Base-by-base conservation (phyloP, 1,140 invertebrate genomes). In the Tetramorium simillimum region DNA sequence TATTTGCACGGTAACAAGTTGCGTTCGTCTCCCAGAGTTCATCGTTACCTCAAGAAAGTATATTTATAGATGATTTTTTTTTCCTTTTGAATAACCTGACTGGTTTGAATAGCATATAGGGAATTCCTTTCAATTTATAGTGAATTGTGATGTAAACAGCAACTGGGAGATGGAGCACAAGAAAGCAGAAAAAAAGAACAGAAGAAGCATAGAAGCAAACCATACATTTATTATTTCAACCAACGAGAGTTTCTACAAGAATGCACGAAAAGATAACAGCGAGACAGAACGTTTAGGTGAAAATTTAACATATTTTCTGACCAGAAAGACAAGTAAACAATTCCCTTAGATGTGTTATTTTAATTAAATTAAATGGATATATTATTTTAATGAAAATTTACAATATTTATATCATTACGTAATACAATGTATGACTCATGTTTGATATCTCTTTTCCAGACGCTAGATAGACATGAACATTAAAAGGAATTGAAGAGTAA, bases 1-100 rank as follows among this genome's bases (percentile, higher is more conserved):
- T 69, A 69, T 81, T 69, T 78, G 43, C 43, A 37, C 24, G 46
- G 24, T 78, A 51, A 60, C 43, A 18, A 28, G n/a, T 14, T 51
- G 49, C 46, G 24, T 67, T 69, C 28, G 18, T 80, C 40, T 69
- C 37, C 3, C 33, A 51, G 7, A 14, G 49, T 80, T 80, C n/a
- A 21, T 14, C 77, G 14, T 12, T 21, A 40, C 10, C 46, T 18
- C 9, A n/a, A 18, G 16, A 76, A 76, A 43, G n/a, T 76, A 37
- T n/a, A 21, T 46, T 49, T 46, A 40, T 24, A 60, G 24, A 49
- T n/a, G 28, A 6, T 6, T 78, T 78, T 14, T 43, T 62, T 3
- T 24, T 63, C 4, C 5, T 43, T n/a, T n/a, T 16, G 33, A 33
- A 7, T 53, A 33, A 0, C 14, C 37, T 24, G 49, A 51, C 14